A percentile compares a stretch with the other conserved stretches of the same genome.
These are phyloP conservation scores for Pangasius larnaudii DNA, from an alignment of 2,797 vertebrate genomes.

Conservation along the genomic window DNA sequence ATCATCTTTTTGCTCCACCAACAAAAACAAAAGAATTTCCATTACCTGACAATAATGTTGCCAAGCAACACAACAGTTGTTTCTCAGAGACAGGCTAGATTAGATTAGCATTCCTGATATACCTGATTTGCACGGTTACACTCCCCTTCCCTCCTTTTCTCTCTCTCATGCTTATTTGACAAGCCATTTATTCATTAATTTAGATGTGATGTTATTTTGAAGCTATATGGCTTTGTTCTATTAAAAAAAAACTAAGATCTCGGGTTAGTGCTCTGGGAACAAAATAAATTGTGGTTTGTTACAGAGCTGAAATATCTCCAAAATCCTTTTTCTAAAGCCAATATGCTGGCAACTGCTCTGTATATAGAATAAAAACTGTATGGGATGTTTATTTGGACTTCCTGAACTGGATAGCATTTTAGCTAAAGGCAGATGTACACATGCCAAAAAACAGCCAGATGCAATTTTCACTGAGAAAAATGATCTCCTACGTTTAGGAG, in stretches of 20 bases:
- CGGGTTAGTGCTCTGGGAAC: neutral
- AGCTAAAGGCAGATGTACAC: neutral
- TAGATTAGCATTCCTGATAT: conserved; percentile 20
- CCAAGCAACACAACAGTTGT: neutral
- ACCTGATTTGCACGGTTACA: neutral
- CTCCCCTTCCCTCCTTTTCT: neutral
- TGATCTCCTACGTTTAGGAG: neutral
- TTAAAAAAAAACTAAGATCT: neutral
- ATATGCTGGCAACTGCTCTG: neutral
- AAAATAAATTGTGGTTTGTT: neutral
- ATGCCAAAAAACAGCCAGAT: neutral
- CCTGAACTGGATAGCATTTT: neutral
- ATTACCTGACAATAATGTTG: neutral
- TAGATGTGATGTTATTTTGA: neutral
- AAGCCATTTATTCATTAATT: neutral
- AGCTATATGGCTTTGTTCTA: neutral
- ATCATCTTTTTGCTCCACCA: neutral
- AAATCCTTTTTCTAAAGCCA: neutral
- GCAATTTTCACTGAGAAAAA: neutral
- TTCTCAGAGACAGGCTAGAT: neutral
- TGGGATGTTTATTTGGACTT: neutral
- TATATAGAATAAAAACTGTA: neutral
- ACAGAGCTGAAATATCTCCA: neutral
- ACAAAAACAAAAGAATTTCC: neutral
- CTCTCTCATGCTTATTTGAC: neutral